phyloP scores from a whole-genome alignment of 2,888 invertebrate genomes.

The Pristionchus fissidentatus region DNA sequence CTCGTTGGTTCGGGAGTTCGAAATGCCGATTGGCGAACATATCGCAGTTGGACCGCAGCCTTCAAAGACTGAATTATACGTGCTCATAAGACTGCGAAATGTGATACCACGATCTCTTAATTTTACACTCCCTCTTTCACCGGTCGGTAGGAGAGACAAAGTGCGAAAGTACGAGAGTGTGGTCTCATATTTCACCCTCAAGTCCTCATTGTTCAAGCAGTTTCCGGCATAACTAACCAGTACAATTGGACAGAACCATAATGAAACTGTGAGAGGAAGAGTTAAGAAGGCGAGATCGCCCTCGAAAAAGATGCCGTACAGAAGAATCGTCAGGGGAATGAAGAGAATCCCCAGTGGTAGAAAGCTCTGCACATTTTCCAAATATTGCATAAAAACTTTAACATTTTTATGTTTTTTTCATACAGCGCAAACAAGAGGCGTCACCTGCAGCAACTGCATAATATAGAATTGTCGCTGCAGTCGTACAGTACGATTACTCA shows the following conservation, averaged over 20 bases:
- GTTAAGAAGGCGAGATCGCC: neutral
- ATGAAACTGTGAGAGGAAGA: slow-evolving; percentile 7
- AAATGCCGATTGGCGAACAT: neutral
- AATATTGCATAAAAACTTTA: neutral
- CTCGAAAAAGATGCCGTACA: neutral
- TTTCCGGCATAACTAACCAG: no score
- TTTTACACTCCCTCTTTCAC: neutral
- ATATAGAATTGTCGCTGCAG: neutral
- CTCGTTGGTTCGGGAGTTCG: neutral
- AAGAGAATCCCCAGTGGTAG: neutral
- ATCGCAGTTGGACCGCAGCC: neutral
- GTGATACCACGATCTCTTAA: no score
- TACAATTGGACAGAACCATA: no score
- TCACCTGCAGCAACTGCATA: slow-evolving; percentile 26
- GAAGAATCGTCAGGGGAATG: no score
- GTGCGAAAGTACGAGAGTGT: no score
- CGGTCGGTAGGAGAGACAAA: neutral
- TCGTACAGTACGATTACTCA: neutral
- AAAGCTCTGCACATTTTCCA: neutral
- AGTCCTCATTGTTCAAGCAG: no score
- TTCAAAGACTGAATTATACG: neutral
- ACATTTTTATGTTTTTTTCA: neutral
- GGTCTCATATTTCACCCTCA: no score
- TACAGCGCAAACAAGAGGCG: neutral
- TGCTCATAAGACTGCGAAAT: neutral